Conservation (phyloP, 2,797 vertebrate species). For the Spondyliosoma cantharus region DNA sequence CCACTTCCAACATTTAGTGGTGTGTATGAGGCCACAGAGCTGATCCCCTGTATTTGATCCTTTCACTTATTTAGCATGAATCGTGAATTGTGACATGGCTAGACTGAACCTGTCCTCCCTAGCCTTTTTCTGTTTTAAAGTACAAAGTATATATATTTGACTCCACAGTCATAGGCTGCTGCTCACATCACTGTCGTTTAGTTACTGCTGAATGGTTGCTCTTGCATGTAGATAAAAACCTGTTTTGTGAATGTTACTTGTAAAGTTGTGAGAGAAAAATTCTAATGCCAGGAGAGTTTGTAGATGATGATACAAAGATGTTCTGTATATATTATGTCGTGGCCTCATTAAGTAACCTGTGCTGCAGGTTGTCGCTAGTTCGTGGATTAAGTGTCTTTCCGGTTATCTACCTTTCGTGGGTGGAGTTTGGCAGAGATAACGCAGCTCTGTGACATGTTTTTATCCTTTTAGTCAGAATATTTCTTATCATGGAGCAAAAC, state of each 20-base stretch:
- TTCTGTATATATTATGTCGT: constrained; percentile 57
- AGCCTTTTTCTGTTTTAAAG: constrained; percentile 25
- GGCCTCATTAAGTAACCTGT: constrained; percentile 58
- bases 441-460: constrained; percentile 36
- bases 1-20: constrained; percentile 11
- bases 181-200: constrained; percentile 49
- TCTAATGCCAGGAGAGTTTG: constrained; percentile 18
- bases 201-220: constrained; percentile 57
- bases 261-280: constrained; percentile 41
- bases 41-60: constrained; percentile 22
- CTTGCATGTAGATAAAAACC: constrained; percentile 61
- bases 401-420: background rate
- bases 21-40: constrained; percentile 43
- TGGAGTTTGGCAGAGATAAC: constrained; percentile 18
- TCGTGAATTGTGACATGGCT: constrained; percentile 56
- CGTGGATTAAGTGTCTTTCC: constrained; percentile 52
- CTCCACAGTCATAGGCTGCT: constrained; percentile 47
- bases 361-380: constrained; percentile 43
- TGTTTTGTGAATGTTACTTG: constrained; percentile 39
- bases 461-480: constrained; percentile 29
- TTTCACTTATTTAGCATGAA: constrained; percentile 58
- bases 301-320: constrained; percentile 30
- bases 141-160: constrained; percentile 31
- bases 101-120: constrained; percentile 5
- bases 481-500: constrained; percentile 34